Conservation (phyloP, 2,888 invertebrate species). For the Phalera bucephala region DNA sequence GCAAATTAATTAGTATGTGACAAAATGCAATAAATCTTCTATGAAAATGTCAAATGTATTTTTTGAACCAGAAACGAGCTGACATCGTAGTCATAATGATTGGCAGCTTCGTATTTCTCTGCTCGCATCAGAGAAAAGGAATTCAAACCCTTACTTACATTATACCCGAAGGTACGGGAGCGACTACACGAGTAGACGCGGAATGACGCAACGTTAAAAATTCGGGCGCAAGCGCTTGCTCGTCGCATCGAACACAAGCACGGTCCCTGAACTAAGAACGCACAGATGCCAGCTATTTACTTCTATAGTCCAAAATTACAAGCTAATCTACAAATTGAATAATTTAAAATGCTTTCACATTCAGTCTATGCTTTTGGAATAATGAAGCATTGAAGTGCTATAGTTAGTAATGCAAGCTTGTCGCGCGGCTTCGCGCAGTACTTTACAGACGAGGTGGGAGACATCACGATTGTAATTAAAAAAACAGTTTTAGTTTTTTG, state of each 20-base stretch:
- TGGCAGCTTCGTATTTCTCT: slow-evolving; percentile 77
- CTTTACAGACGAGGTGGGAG: slow-evolving; percentile 23
- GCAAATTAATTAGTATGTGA: slow-evolving; percentile 24
- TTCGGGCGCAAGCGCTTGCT: slow-evolving; percentile 30
- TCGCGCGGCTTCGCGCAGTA: slow-evolving; percentile 39
- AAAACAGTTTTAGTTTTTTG: slow-evolving; percentile 33
- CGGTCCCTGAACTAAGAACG: slow-evolving; percentile 29
- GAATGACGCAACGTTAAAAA: slow-evolving; percentile 13
- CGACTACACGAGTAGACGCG: slow-evolving; percentile 25
- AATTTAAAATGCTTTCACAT: slow-evolving; percentile 32
- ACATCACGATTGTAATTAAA: slow-evolving; percentile 29
- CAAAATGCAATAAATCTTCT: slow-evolving; percentile 27
- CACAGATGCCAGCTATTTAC: slow-evolving; percentile 14
- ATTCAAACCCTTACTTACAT: slow-evolving; percentile 52
- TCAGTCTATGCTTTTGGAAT: slow-evolving; percentile 40
- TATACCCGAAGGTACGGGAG: slow-evolving; percentile 40
- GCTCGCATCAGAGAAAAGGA: slow-evolving; percentile 75
- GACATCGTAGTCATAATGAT: slow-evolving; percentile 21
- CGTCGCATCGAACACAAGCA: slow-evolving; percentile 33
- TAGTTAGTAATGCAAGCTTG: slow-evolving; percentile 34
- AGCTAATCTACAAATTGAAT: slow-evolving; percentile 16
- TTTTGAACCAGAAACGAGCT: slow-evolving; percentile 1
- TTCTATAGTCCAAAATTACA: slow-evolving; percentile 1
- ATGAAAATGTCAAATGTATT: slow-evolving; percentile 20
- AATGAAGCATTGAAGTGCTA: slow-evolving; percentile 33